Conservation (phyloP, 2,888 invertebrate species). For the Caenorhabditis macrosperma region DNA sequence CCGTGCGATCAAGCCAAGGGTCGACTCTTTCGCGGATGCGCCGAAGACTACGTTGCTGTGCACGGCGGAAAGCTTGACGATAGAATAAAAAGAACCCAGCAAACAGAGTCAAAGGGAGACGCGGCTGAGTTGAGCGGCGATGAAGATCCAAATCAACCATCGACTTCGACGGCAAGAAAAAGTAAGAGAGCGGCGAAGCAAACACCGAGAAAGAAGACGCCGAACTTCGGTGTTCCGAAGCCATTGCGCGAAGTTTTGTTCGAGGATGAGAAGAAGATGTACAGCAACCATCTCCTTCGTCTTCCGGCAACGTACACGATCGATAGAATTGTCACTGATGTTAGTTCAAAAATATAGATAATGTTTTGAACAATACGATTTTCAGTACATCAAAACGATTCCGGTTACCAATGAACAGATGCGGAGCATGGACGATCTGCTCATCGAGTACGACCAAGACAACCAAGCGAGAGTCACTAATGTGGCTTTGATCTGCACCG, state of each 20-base stretch:
- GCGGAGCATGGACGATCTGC: conserved; percentile 38
- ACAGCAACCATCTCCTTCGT: conserved; percentile 7
- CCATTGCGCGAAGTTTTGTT: conserved; percentile 39
- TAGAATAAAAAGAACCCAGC: background rate
- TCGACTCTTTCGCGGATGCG: background rate
- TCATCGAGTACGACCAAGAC: conserved; percentile 51
- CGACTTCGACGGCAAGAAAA: background rate
- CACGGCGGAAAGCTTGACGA: background rate
- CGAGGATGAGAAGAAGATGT: conserved; percentile 49
- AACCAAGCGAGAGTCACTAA: background rate
- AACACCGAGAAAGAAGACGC: background rate
- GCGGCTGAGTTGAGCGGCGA: background rate
- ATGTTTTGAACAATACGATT: background rate
- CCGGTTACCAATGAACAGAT: conserved; percentile 3
- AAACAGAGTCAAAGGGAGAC: background rate
- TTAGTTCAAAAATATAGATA: conserved; percentile 8
- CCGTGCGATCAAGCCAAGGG: background rate
- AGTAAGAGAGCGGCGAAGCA: background rate
- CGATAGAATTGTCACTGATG: conserved; percentile 46
- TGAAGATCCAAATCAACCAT: background rate
- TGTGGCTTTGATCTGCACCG: conserved; percentile 27
- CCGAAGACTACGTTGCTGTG: background rate
- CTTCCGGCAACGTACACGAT: conserved; percentile 40
- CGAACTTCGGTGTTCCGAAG: conserved; percentile 31
- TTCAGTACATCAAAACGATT: conserved; percentile 45